These are phyloP conservation scores for Pseudocheirus occidentalis DNA, from an alignment of 2,797 vertebrate species.

Conservation along the genomic window DNA sequence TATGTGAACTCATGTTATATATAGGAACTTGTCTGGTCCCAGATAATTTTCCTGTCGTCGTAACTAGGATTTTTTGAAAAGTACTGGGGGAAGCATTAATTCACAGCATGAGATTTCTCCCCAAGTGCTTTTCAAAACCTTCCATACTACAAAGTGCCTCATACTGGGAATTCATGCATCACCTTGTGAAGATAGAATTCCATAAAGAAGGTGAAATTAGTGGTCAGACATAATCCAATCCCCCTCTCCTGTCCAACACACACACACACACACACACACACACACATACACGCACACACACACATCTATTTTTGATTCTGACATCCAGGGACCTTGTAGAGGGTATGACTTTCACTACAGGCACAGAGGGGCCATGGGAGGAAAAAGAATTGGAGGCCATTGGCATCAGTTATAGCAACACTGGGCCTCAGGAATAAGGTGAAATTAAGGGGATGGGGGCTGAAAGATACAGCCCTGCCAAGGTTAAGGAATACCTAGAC, in stretches of 20 bases:
- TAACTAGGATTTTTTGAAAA: background rate
- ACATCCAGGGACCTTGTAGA: background rate
- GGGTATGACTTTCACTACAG: background rate
- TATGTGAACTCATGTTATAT: rapidly evolving
- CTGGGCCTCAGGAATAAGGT: background rate
- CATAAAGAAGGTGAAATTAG: background rate
- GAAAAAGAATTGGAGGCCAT: background rate
- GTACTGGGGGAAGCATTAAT: background rate
- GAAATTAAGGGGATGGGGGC: background rate
- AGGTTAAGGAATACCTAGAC: background rate
- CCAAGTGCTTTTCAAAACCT: background rate
- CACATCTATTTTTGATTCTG: background rate
- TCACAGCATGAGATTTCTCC: background rate
- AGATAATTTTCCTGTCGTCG: background rate
- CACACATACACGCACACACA: background rate
- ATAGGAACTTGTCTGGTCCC: background rate
- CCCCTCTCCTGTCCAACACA: background rate
- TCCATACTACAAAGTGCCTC: background rate
- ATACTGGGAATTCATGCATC: background rate
- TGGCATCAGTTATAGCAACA: background rate
- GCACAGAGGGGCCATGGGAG: background rate
- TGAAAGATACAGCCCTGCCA: background rate
- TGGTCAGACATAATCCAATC: background rate
- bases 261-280: background rate
- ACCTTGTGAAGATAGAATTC: background rate